Base-by-base conservation (phyloP, 2,797 vertebrate species). In the Bradypodion pumilum region DNA sequence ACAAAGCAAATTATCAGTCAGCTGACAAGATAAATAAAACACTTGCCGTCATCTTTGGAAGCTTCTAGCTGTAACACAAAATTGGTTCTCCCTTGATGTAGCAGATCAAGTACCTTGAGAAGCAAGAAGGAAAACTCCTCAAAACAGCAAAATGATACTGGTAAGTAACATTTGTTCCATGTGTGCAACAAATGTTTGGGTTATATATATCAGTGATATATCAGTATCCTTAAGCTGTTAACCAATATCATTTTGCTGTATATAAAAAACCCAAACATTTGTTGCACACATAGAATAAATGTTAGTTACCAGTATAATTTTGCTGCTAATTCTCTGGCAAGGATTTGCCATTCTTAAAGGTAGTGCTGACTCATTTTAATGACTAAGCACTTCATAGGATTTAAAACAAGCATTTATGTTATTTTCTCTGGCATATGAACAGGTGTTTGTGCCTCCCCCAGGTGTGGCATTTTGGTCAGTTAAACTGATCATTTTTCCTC, bases 371-470 rank as follows among this genome's bases (percentile, higher is more conserved):
- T 87, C 69, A 78, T 74, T 74, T 25, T 84, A 76, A 86, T 81
- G 66, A 86, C 66, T 75, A 23, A 89, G 83, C 3, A 85, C 2
- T 80, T 81, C 16, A 25, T 83, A 78, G 66, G 5, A 29, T 80
- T 90, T 86, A 1, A 42, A 63, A 75, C 81, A 86, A 90, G 63
- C 9, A 74, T 91, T 21, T 23, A 56, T 76, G 81, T 83, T 85
- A 85, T 46, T 88, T 91, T 90, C 7, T 78, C 86, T 89, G 77
- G 27, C 69, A 80, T 84, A 13, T 9, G 87, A 92, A 88, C 5
- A 88, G 87, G 81, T 81, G 15, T 70, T 42, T 74, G 10, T 65
- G 6, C 1, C 82, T 69, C 3, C 88, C 70, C 87, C 81, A 66
- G 42, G 88, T 86, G 13, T 86, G 87, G n/a, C 0, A 42, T 81